Evolutionary conservation across 2,113 vertebrate genomes (phyloP).

Genomic region (Barnardius zonarius): DNA sequence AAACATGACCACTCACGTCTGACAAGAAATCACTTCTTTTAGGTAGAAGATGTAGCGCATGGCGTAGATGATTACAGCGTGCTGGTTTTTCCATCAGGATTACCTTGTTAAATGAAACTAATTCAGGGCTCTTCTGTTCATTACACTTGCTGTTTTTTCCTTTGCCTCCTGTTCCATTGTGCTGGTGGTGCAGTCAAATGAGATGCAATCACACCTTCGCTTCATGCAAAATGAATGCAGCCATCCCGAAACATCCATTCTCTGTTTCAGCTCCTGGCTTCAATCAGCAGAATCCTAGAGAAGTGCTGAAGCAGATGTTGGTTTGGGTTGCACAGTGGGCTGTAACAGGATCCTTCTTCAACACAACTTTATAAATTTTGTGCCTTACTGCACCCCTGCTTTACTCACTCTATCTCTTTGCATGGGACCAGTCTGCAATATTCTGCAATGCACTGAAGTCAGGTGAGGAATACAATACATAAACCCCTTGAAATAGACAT

Average conservation of each 20-base stretch:
- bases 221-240: neutral
- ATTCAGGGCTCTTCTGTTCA: neutral
- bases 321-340: neutral
- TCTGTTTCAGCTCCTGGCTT: neutral
- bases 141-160: neutral
- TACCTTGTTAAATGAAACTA: neutral
- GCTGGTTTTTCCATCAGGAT: neutral
- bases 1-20: neutral
- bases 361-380: neutral
- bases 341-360: neutral
- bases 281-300: neutral
- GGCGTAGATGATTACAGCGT: neutral
- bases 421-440: neutral
- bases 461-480: rapidly evolving
- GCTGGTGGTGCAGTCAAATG: neutral
- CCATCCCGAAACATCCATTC: neutral
- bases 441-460: neutral
- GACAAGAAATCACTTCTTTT: neutral
- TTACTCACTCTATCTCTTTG: neutral
- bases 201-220: neutral
- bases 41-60: neutral
- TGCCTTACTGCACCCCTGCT: neutral
- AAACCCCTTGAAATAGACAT: neutral
- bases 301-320: neutral
- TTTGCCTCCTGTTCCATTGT: neutral